Base-by-base conservation (phyloP, 2,113 vertebrate genomes). In the Hepsetus odoe region DNA sequence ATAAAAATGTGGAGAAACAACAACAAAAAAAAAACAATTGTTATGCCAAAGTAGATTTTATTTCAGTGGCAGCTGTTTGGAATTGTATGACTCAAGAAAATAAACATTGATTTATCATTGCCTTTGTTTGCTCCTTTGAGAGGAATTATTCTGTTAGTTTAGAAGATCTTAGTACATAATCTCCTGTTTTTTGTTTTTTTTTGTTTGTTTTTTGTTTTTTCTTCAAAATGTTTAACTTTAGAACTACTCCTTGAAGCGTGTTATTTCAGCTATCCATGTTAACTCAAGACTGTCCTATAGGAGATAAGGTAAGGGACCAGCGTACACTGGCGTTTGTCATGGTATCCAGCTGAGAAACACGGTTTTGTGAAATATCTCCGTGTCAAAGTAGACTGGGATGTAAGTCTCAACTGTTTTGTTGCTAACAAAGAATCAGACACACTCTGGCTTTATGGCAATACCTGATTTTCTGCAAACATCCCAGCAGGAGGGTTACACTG, bases 121-220 rank as follows among this genome's bases (percentile, higher is more conserved):
- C 51, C 28, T 77, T 69, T 77, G 75, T 77, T 77, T 77, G 55
- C 76, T 77, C 18, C 13, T 69, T 70, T 46, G 14, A 77, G 6
- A 24, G 46, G 8, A 49, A 65, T 64, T 24, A 0, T 55, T 55
- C 51, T 66, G 44, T 64, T 74, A 62, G 58, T 51, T 75, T 49
- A 49, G 9, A 35, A 65, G n/a, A 35, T 65, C 5, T 38, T 18
- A 38, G 1, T 12, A n/a, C n/a, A n/a, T n/a, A n/a, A n/a, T n/a
- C n/a, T n/a, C n/a, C n/a, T n/a, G n/a, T n/a, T n/a, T n/a, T n/a
- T n/a, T n/a, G n/a, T n/a, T n/a, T n/a, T n/a, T n/a, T n/a, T n/a
- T n/a, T n/a, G n/a, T n/a, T n/a, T n/a, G n/a, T n/a, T n/a, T n/a
- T n/a, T n/a, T n/a, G 20, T 59, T 24, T 51, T 69, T 4, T 18